These are phyloP conservation scores for Drosophila watanabei DNA, from an alignment of 1,140 invertebrate species.

Conservation along the genomic window DNA sequence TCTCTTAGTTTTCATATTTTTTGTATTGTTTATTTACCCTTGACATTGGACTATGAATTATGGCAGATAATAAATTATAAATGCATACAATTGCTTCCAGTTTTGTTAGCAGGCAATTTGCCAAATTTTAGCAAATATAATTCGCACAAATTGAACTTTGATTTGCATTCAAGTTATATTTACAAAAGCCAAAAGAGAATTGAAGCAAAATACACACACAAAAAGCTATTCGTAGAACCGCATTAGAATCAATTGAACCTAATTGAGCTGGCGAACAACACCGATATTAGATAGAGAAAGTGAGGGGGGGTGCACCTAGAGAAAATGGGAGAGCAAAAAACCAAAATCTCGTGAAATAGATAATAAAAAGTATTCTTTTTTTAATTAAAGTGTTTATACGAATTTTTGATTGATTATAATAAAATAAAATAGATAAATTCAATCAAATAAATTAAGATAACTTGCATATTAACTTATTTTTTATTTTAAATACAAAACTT, in stretches of 20 bases:
- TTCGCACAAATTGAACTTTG: conserved; percentile 19
- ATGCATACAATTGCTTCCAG: conserved; percentile 37
- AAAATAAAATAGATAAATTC: not conserved
- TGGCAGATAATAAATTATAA: conserved; percentile 2
- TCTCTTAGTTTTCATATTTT: not conserved
- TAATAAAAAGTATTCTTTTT: not conserved
- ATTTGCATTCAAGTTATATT: conserved; percentile 10
- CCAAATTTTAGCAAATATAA: conserved; percentile 29
- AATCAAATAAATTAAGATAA: no score
- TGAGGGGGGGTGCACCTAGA: conserved; percentile 2
- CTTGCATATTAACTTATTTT: not conserved
- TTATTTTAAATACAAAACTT: not conserved
- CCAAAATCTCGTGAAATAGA: not conserved
- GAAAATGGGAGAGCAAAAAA: not conserved
- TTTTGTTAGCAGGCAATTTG: conserved; percentile 41
- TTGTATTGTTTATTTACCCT: conserved; percentile 19
- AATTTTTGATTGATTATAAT: not conserved
- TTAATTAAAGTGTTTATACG: not conserved
- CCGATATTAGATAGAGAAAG: conserved; percentile 27
- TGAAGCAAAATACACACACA: conserved; percentile 31
- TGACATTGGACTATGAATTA: conserved; percentile 32
- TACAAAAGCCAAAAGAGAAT: conserved; percentile 9
- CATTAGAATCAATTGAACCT: conserved; percentile 69
- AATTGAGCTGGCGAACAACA: conserved; percentile 58
- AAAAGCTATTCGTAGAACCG: conserved; percentile 20